These are phyloP conservation scores for Carduelis carduelis DNA, from an alignment of 2,797 vertebrate genomes.

Conservation along the genomic window DNA sequence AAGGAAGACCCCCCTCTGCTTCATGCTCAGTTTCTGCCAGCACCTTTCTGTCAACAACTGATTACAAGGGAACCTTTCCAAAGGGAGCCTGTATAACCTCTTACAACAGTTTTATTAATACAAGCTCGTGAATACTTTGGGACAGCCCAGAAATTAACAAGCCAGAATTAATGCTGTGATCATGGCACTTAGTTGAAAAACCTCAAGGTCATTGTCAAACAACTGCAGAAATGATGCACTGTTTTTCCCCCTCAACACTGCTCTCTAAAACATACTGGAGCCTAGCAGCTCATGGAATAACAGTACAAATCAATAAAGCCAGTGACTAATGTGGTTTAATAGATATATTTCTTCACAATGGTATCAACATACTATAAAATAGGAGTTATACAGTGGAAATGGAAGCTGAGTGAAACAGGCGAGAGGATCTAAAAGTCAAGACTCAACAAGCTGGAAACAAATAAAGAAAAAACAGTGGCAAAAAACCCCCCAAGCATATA, in stretches of 20 bases:
- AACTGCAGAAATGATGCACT: background rate
- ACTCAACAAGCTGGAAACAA: background rate
- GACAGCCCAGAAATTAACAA: background rate
- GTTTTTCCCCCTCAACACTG: background rate
- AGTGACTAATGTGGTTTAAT: background rate
- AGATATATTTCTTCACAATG: background rate
- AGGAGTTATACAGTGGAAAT: background rate
- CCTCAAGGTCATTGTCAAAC: background rate
- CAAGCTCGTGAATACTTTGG: background rate
- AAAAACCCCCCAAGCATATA: background rate
- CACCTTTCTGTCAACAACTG: background rate
- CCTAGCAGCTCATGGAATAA: background rate
- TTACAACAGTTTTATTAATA: background rate
- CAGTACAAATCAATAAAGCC: background rate
- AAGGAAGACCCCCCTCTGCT: background rate
- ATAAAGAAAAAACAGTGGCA: background rate
- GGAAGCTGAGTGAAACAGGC: background rate
- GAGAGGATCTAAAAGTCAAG: background rate
- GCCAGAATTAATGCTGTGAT: background rate
- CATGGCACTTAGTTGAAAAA: background rate
- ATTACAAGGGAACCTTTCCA: background rate
- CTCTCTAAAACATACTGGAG: background rate
- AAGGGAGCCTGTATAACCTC: background rate
- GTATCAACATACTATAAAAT: background rate
- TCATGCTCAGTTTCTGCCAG: background rate